Conservation (phyloP, 2,888 invertebrate genomes). For the Ommatoiulus sabulosus region DNA sequence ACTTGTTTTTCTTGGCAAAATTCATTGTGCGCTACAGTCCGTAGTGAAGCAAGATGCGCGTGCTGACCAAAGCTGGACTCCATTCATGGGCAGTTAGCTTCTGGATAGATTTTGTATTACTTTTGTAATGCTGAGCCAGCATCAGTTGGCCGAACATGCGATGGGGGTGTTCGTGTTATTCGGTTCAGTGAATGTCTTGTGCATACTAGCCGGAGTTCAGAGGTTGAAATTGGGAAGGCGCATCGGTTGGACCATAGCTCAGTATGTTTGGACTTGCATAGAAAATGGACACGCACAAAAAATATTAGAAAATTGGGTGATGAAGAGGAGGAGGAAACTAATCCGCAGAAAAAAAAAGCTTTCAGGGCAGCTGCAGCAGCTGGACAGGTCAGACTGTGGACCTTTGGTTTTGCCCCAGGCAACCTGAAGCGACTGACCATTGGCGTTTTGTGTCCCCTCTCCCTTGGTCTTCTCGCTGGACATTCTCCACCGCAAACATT, state of each 20-base stretch:
- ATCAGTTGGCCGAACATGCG: background rate
- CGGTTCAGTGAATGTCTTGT: conserved; percentile 50
- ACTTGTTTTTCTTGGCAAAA: conserved; percentile 36
- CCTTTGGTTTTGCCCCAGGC: conserved; percentile 47
- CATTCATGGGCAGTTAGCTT: background rate
- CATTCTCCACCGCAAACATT: conserved; percentile 31
- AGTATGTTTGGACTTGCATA: conserved; percentile 1
- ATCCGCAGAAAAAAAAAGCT: conserved; percentile 37
- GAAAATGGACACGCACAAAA: conserved; percentile 14
- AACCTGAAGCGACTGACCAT: conserved; percentile 49
- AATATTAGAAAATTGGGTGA: conserved; percentile 10
- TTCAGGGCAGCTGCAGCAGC: conserved; percentile 51
- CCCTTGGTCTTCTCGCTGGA: conserved; percentile 22
- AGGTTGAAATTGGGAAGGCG: conserved; percentile 40
- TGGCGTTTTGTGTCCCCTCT: conserved; percentile 33
- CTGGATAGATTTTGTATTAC: background rate
- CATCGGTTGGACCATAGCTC: conserved; percentile 17
- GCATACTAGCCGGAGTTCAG: conserved; percentile 9
- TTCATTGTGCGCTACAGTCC: background rate
- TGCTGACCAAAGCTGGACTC: background rate
- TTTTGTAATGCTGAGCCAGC: background rate
- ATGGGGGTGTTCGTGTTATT: conserved; percentile 40
- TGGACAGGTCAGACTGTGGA: conserved; percentile 51
- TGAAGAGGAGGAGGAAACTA: conserved; percentile 44
- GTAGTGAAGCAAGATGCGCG: conserved; percentile 4